phyloP scores from a whole-genome alignment of 1,140 invertebrate species.

The Musca domestica region DNA sequence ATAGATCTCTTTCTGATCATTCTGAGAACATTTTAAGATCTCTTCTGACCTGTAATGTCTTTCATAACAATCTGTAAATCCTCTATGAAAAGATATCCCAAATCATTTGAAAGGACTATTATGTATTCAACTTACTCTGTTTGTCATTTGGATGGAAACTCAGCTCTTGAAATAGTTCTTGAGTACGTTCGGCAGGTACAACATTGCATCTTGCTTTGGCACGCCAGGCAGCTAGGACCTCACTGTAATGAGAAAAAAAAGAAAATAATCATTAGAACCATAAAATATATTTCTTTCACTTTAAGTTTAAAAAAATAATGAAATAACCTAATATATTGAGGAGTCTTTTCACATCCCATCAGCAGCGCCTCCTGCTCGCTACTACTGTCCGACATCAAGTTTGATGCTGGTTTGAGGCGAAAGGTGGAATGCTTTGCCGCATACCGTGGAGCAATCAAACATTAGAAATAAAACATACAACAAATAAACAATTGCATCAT shows the following conservation, averaged over 20 bases:
- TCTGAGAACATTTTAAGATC: too few relatives aligned
- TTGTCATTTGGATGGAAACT: slow-evolving; percentile 66
- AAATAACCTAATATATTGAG: neutral
- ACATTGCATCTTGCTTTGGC: slow-evolving; percentile 58
- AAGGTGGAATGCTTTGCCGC: too few relatives aligned
- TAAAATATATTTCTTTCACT: neutral
- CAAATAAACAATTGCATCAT: slow-evolving; percentile 9
- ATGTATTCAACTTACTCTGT: slow-evolving; percentile 58
- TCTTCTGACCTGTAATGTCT: too few relatives aligned
- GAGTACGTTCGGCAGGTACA: slow-evolving; percentile 61
- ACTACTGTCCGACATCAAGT: too few relatives aligned
- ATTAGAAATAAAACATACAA: neutral
- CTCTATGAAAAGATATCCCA: too few relatives aligned
- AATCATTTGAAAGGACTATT: too few relatives aligned
- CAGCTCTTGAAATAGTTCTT: slow-evolving; percentile 65
- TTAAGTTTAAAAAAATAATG: neutral
- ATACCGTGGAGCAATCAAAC: too few relatives aligned
- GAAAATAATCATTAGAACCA: neutral
- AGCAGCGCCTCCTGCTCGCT: too few relatives aligned
- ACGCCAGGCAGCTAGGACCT: slow-evolving; percentile 62
- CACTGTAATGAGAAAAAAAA: slow-evolving; percentile 56
- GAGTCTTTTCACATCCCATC: too few relatives aligned
- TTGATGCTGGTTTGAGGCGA: too few relatives aligned
- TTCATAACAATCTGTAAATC: too few relatives aligned
- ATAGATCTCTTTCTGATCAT: too few relatives aligned